A percentile compares a stretch with the other conserved stretches of the same genome.
phyloP scores from a whole-genome alignment of 2,113 vertebrate species.

The Erythrocercus mccallii region DNA sequence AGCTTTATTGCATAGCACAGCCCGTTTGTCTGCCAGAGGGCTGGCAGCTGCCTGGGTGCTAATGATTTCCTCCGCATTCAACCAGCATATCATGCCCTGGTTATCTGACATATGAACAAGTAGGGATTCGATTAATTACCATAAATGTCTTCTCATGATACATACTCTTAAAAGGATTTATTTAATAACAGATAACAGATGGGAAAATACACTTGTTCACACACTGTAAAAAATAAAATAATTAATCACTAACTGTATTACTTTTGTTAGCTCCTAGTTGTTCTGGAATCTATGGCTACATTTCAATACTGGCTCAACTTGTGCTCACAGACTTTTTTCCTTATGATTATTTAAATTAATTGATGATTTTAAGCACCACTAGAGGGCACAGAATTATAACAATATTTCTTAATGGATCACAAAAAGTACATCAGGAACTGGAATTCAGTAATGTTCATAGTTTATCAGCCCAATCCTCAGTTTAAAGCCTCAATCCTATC shows the following conservation, averaged over 20 bases:
- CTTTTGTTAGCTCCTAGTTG: not conserved
- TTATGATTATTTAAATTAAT: not conserved
- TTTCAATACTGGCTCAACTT: not conserved
- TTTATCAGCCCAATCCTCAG: not conserved
- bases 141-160: not conserved
- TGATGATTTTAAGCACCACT: slow-evolving; percentile 62
- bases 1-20: not conserved
- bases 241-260: not conserved
- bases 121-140: not conserved
- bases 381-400: slow-evolving; percentile 79
- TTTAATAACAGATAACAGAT: not conserved
- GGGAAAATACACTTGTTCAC: not conserved
- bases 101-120: not conserved
- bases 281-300: not conserved
- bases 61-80: not conserved
- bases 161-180: not conserved
- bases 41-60: not conserved
- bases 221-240: not conserved
- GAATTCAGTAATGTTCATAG: not conserved
- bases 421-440: not conserved
- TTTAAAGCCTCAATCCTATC: not conserved
- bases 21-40: not conserved
- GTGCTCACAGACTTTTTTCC: not conserved
- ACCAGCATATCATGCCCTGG: not conserved
- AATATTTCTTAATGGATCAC: slow-evolving; percentile 24